Base-by-base conservation (phyloP, 2,888 invertebrate species). In the Hoplodrina ambigua region DNA sequence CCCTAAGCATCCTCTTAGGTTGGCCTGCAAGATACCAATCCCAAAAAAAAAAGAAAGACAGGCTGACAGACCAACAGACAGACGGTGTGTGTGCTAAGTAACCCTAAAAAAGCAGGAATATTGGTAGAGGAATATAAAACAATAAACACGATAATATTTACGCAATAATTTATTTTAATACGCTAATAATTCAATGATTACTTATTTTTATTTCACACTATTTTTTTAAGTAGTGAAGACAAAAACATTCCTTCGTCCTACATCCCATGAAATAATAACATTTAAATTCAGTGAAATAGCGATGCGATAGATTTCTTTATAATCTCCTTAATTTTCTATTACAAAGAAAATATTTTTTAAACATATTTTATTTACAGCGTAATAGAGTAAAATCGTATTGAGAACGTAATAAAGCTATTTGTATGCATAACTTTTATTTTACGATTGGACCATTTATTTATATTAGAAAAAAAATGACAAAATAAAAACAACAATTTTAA, bases 161-260 rank as follows among this genome's bases (percentile, higher is more conserved):
- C 88, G 91, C 91, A 94, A 94, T 95, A 94, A 94, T 95, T 95
- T 95, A 95, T 95, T 88, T 83, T 92, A 88, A 91, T 94, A 94
- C 90, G 86, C 94, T 95, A 95, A 92, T 95, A 94, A 94, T 94
- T 94, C 92, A 94, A 94, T 94, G 91, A 92, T 90, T 89, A 92
- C 90, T 85, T 90, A 91, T 89, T 89, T 91, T 91, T 91, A 91
- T 90, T 92, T 90, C 91, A 91, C 93, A 76, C 76, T 76, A 76
- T 94, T 94, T 90, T 13, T 89, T 92, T 92, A 92, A 92, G 88
- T 94, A 94, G 93, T 95, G 93, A 95, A 95, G 94, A 95, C 92
- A 93, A 88, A 81, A 91, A 90, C 87, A 85, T 85, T 87, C 84
- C 88, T 78, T 86, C 84, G 80, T 85, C 86, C 83, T 86, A 82